These are phyloP conservation scores for Drosophila bunnanda DNA, from an alignment of 2,888 invertebrate species.

Conservation along the genomic window DNA sequence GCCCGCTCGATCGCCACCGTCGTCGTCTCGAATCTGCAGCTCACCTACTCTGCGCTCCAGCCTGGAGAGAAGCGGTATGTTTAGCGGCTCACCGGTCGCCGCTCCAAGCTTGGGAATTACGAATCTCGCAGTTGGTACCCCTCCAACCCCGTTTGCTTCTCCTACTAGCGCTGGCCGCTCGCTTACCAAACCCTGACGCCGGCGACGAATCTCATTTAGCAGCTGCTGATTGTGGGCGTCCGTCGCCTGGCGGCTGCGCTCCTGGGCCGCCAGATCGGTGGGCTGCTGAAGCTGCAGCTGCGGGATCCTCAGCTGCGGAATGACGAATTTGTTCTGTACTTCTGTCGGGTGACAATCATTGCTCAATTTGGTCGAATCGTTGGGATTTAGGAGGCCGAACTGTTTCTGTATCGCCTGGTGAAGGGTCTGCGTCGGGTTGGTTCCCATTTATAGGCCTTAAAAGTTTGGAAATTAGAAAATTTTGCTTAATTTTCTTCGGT, in stretches of 20 bases:
- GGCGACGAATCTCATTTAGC: constrained; percentile 51
- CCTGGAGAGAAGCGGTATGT: constrained; percentile 54
- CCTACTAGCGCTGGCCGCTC: background rate
- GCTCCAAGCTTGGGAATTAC: constrained; percentile 61
- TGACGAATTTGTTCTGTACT: constrained; percentile 14
- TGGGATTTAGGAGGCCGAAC: constrained; percentile 42
- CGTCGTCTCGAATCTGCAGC: constrained; percentile 44
- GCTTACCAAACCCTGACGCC: constrained; percentile 15
- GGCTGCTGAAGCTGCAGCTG: constrained; percentile 18
- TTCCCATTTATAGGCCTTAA: constrained; percentile 36
- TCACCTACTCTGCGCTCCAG: constrained; percentile 37
- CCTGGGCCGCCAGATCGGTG: constrained; percentile 28
- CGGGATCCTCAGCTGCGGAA: constrained; percentile 55
- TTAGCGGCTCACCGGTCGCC: constrained; percentile 31
- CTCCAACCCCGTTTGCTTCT: background rate
- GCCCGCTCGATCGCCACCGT: constrained; percentile 17
- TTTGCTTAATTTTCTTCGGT: constrained; percentile 5
- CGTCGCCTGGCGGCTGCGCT: constrained; percentile 37
- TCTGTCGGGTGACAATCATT: constrained; percentile 1
- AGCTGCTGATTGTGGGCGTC: constrained; percentile 49
- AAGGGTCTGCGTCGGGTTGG: constrained; percentile 38
- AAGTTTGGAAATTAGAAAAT: background rate
- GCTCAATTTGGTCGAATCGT: constrained; percentile 22
- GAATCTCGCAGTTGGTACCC: constrained; percentile 24
- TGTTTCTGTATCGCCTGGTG: constrained; percentile 29